A percentile compares a stretch with the other conserved stretches of the same genome.
Conservation (phyloP, 92 coral and sea anemone species). For the Palythoa caribaeorum region DNA sequence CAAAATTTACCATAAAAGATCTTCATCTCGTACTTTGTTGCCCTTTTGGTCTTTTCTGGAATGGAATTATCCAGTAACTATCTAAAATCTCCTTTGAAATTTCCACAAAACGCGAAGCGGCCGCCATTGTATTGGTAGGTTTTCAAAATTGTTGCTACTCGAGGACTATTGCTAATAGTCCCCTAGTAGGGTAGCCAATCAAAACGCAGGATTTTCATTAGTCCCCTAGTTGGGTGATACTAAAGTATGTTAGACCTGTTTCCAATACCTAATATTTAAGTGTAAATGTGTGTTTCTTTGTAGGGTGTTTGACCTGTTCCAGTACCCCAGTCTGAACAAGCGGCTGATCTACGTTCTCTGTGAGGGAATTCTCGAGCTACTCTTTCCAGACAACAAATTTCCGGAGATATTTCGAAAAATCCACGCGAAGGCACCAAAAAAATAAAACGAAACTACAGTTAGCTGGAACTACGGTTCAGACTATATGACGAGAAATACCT, state of each 20-base stretch:
- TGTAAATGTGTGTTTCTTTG: background rate
- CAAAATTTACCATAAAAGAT: no score
- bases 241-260: background rate
- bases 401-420: conserved; percentile 90
- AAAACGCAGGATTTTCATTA: no score
- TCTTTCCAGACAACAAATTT: conserved; percentile 95
- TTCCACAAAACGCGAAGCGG: no score
- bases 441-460: background rate
- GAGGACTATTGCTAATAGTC: no score
- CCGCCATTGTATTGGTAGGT: no score
- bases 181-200: no score
- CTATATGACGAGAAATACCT: background rate
- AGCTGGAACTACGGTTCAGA: background rate
- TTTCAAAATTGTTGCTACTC: no score
- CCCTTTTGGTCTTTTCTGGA: no score
- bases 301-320: conserved; percentile 95
- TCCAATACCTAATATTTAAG: background rate
- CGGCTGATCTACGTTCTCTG: conserved; percentile 85
- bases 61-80: no score
- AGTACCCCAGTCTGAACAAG: conserved; percentile 90
- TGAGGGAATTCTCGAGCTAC: conserved; percentile 94
- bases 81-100: no score
- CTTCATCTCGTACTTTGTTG: no score
- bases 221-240: no score
- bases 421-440: conserved; percentile 78